phyloP scores from a whole-genome alignment of 2,888 invertebrate genomes.

The Eupithecia dodoneata region DNA sequence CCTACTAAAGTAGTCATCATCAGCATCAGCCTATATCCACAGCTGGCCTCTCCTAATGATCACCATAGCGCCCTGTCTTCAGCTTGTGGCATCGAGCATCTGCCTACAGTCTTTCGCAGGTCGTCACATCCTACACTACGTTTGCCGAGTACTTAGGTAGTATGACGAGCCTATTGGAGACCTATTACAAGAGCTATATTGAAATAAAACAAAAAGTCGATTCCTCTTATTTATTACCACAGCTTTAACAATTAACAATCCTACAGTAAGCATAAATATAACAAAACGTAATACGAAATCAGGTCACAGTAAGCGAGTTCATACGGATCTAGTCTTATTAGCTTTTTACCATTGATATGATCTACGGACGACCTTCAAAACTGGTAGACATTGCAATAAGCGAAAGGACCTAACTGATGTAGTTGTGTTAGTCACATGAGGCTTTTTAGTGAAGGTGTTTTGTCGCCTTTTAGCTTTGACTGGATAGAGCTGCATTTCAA shows the following conservation, averaged over 20 bases:
- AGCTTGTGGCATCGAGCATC: no score
- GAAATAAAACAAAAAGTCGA: conserved; percentile 52
- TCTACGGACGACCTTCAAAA: conserved; percentile 30
- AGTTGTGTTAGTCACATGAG: neutral
- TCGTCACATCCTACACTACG: no score
- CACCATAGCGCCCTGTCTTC: no score
- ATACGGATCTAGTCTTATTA: conserved; percentile 52
- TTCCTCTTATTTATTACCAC: conserved; percentile 82
- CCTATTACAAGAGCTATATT: neutral
- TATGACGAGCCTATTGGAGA: no score
- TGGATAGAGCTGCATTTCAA: neutral
- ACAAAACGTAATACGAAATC: conserved; percentile 58
- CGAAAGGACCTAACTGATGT: conserved; percentile 24
- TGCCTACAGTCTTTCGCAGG: no score
- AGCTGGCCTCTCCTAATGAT: no score
- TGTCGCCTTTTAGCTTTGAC: neutral
- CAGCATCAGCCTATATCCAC: no score
- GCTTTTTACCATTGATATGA: conserved; percentile 32
- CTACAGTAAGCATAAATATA: conserved; percentile 57
- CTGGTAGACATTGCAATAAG: conserved; percentile 28
- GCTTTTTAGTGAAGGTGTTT: neutral
- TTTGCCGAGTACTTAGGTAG: neutral
- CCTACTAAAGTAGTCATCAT: neutral
- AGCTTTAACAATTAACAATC: conserved; percentile 73
- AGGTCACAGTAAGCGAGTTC: conserved; percentile 58